Evolutionary conservation across 2,888 invertebrate genomes (phyloP), one percentile per base, ranked within the genome.

Genomic region (Axea sp.): DNA sequence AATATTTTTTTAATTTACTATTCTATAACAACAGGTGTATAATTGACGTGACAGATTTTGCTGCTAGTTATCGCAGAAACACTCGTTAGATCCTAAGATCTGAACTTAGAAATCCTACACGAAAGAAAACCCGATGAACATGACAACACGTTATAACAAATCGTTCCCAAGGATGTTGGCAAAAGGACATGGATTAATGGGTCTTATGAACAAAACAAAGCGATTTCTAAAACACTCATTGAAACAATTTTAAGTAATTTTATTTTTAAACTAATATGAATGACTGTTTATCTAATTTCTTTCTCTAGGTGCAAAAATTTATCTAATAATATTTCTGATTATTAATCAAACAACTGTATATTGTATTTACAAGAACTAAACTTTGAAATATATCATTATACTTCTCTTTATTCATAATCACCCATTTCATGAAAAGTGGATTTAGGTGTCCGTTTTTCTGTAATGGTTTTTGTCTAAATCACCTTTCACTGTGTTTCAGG

Each of bases 401-500:
- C 55, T 41, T 55, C 30, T 55, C 55, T 39, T 47, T 28, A 60
- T 60, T 59, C 45, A 59, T 59, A 60, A 60, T 11, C 1, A 60
- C 60, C 45, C 60, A 41, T 55, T 28, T 22, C 2, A 6, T 19
- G 41, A 55, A 55, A 55, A 55, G 55, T 55, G 55, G 41, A 55
- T 19, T 19, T 8, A 35, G 7, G 7, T 9, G 4, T 30, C n/a
- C 3, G 2, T 19, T 26, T 11, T 9, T 9, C 28, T 19, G 4
- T 19, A 4, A 3, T 19, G 4, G 4, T 3, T 19, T 4, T 2
- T 19, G 19, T 6, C 9, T 14, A 12, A 17, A 81, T 82, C 83
- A 84, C 80, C 81, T 82, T 81, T 75, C 82, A 82, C 67, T 67
- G 33, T 76, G 75, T 60, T 65, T 51, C 74, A 75, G 75, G 77